Percentiles rank a stretch among this genome's conserved stretches.
phyloP scores from a whole-genome alignment of 2,888 invertebrate species.

The Drosophila basisetae region DNA sequence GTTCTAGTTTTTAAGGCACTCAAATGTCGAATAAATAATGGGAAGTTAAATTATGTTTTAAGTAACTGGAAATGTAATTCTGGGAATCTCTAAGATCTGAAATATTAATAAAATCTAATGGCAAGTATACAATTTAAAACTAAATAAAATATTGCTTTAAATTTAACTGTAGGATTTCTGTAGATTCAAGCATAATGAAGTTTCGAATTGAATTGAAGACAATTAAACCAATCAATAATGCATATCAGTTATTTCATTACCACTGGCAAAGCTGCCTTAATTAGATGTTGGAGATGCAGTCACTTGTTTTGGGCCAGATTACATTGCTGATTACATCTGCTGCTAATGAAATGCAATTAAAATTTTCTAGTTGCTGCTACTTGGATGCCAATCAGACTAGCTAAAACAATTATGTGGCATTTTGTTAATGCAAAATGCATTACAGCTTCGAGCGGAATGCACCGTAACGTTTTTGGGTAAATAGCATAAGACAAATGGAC shows the following conservation, averaged over 20 bases:
- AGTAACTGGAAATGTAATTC: background rate
- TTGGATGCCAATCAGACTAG: slow-evolving; percentile 17
- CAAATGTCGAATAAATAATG: too few relatives aligned
- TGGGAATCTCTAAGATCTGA: too few relatives aligned
- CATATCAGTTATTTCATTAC: slow-evolving; percentile 17
- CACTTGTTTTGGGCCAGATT: background rate
- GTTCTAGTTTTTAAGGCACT: background rate
- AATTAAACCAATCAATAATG: slow-evolving; percentile 29
- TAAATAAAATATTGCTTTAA: background rate
- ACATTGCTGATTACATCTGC: background rate
- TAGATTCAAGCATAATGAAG: background rate
- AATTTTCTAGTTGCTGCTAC: slow-evolving; percentile 7
- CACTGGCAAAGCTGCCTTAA: background rate
- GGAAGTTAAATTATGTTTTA: too few relatives aligned
- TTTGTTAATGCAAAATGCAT: slow-evolving; percentile 39
- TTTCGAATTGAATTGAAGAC: slow-evolving; percentile 1
- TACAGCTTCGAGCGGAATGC: slow-evolving; percentile 25
- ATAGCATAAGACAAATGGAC: slow-evolving; percentile 27
- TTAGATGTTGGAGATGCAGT: background rate
- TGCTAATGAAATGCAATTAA: slow-evolving; percentile 6
- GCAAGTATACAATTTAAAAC: background rate
- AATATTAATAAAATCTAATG: too few relatives aligned
- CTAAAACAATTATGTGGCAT: slow-evolving; percentile 40
- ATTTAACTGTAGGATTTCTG: background rate
- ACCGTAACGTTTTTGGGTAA: slow-evolving; percentile 4